Percentiles rank a stretch among this genome's conserved stretches.
Conservation (phyloP, 2,888 invertebrate species). For the Crepidodera aurea region DNA sequence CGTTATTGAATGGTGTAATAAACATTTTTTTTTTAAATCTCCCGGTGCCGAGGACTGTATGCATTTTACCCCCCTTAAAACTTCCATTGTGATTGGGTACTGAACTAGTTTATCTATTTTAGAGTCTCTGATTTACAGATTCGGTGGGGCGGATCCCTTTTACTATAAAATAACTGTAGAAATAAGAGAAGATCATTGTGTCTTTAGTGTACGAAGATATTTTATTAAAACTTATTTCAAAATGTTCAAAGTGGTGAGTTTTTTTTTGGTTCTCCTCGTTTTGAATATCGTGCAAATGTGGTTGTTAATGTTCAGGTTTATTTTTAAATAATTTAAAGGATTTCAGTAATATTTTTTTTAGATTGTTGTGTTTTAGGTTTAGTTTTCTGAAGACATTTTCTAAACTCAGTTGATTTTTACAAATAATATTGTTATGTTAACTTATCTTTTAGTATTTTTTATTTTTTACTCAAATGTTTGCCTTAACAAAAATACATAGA, state of each 20-base stretch:
- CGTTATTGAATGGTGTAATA: slow-evolving; percentile 13
- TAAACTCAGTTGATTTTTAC: too few relatives aligned
- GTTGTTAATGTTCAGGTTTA: too few relatives aligned
- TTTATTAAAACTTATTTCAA: slow-evolving; percentile 1
- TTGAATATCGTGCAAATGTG: too few relatives aligned
- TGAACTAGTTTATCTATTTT: slow-evolving; percentile 22
- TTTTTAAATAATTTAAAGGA: too few relatives aligned
- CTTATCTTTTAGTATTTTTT: too few relatives aligned
- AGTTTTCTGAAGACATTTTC: too few relatives aligned
- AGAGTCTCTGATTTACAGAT: slow-evolving; percentile 1
- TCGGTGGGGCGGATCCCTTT: slow-evolving; percentile 23
- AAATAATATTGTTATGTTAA: too few relatives aligned
- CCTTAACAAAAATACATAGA: too few relatives aligned
- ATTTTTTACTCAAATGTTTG: too few relatives aligned
- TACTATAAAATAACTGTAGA: slow-evolving; percentile 23
- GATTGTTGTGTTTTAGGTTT: too few relatives aligned
- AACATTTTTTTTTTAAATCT: slow-evolving; percentile 6
- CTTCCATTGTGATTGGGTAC: slow-evolving; percentile 15
- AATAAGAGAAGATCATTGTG: slow-evolving; percentile 12
- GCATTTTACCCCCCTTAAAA: slow-evolving; percentile 20
- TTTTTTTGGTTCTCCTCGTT: neutral
- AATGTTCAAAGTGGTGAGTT: slow-evolving; percentile 25
- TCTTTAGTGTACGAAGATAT: slow-evolving; percentile 5
- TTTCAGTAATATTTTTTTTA: too few relatives aligned
- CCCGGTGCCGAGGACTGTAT: slow-evolving; percentile 17